Base-by-base conservation (phyloP, 2,797 vertebrate genomes). In the Sebastes trivittatus region DNA sequence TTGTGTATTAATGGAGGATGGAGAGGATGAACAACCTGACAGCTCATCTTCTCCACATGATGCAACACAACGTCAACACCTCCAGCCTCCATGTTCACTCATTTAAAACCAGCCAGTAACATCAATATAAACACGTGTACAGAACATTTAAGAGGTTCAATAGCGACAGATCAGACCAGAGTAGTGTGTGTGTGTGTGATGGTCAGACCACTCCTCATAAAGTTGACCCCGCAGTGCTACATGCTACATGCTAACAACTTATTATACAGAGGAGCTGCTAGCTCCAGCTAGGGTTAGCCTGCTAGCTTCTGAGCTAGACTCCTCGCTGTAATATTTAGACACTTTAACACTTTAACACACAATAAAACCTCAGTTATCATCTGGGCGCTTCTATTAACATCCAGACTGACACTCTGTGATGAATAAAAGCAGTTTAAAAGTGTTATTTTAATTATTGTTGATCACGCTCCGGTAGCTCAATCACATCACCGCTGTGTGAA, bases 21-120 rank as follows among this genome's bases (percentile, higher is more conserved):
- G 2, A 30, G 32, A 18, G 7, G 54, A 9, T 2, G 36, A 38
- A 27, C 27, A 32, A 6, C 1, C 30, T 58, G 77, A 30, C 68
- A 55, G 69, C 27, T 81, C 52, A 25, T 20, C 46, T 36, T 36
- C 42, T 14, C 54, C 0, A 58, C 71, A 84, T 92, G 92, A 94
- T 88, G 91, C 80, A 94, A 94, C 89, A 60, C 64, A 25, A 69
- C 11, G 52, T 69, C 88, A 92, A 90, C 79, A 65, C 67, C 13
- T 9, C 6, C 6, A 61, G 25, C 42, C 77, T 16, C 23, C 5
- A 27, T 2, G 20, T 20, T 52, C 18, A 49, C 22, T 10, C 18
- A 0, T 1, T 58, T 7, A 23, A 0, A 2, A 6, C 0, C 11
- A 38, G 11, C 3, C 1, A 25, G 0, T 6, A 20, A 1, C 54